Evolutionary conservation across 1,140 invertebrate species (phyloP).

Genomic region (Pseudomyrmex flavicornis): DNA sequence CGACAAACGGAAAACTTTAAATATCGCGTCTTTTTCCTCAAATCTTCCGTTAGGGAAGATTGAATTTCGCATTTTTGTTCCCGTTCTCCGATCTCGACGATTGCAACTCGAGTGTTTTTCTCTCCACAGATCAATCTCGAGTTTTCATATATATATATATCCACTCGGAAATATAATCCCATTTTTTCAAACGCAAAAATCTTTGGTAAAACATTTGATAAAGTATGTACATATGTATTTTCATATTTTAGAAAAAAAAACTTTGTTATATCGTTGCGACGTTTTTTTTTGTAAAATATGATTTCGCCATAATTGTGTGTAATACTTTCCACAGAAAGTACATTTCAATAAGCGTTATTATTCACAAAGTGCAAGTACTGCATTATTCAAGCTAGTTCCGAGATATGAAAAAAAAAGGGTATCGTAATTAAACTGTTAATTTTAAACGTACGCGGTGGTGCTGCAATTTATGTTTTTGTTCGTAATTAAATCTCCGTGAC

Average conservation of each 20-base stretch:
- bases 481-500: slow-evolving; percentile 12
- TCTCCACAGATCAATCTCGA: slow-evolving; percentile 38
- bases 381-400: not conserved
- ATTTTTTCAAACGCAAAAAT: slow-evolving; percentile 1
- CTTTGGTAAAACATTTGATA: not conserved
- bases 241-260: not conserved
- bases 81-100: slow-evolving; percentile 37
- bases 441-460: not conserved
- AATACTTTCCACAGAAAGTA: not conserved
- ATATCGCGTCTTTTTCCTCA: slow-evolving; percentile 51
- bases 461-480: slow-evolving; percentile 23
- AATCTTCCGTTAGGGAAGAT: slow-evolving; percentile 44
- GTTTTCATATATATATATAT: not conserved
- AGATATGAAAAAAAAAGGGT: not conserved
- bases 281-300: no score
- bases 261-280: no score
- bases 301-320: no score
- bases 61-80: slow-evolving; percentile 32
- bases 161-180: slow-evolving; percentile 24
- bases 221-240: not conserved
- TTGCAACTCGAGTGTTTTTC: not conserved
- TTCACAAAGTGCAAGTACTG: not conserved
- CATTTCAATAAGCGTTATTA: not conserved
- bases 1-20: slow-evolving; percentile 53
- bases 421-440: slow-evolving; percentile 32